A percentile compares a stretch with the other conserved stretches of the same genome.
Evolutionary conservation across 2,113 vertebrate species (phyloP).

Genomic region (Monarcha castaneiventris): DNA sequence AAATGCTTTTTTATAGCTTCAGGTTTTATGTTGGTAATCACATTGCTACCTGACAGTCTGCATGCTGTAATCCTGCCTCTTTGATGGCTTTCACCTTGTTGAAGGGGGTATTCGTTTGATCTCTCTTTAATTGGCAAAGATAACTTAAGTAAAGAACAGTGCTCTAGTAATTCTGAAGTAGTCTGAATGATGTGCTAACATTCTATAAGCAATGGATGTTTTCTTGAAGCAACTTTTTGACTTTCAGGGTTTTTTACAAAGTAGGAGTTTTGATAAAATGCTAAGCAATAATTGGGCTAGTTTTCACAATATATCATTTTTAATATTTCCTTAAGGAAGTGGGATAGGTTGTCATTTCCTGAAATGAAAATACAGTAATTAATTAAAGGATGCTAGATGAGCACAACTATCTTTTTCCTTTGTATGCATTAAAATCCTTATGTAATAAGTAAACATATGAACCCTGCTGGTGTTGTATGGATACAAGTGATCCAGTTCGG

Average conservation of each 20-base stretch:
- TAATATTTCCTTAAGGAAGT: neutral
- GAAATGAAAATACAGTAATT: neutral
- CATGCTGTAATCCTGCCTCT: neutral
- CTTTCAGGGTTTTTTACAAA: neutral
- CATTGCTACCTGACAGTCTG: constrained; percentile 1
- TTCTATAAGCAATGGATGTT: neutral
- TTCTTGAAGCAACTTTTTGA: neutral
- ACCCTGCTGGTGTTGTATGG: neutral
- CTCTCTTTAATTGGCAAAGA: neutral
- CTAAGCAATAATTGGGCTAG: neutral
- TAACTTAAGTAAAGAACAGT: neutral
- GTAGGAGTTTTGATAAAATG: neutral
- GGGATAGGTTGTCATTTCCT: neutral
- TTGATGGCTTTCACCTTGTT: constrained; percentile 52
- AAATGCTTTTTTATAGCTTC: constrained; percentile 45
- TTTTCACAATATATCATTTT: neutral
- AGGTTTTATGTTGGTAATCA: constrained; percentile 38
- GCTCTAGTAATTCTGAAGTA: neutral
- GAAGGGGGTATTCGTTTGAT: neutral
- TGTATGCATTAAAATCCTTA: neutral
- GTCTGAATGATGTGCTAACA: neutral
- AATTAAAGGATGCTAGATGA: neutral
- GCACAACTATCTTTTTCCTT: neutral
- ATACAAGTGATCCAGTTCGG: neutral
- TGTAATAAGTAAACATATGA: neutral